Conservation (phyloP, 2,113 vertebrate species). For the Apus apus region DNA sequence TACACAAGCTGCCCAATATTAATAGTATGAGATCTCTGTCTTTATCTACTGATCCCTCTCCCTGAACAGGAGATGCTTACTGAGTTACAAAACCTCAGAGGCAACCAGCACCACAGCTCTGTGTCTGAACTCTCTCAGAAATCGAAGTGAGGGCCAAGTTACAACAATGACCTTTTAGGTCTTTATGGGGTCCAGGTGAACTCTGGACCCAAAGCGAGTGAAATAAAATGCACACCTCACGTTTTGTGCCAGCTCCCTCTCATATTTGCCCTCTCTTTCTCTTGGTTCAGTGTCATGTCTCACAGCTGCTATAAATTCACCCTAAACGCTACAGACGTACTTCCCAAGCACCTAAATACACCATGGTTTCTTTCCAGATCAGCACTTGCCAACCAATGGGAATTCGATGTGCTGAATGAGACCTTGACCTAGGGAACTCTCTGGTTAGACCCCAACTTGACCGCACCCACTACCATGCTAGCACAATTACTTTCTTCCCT, state of each 20-base stretch:
- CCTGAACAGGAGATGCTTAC: background rate
- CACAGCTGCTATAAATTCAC: background rate
- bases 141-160: background rate
- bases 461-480: fast-evolving
- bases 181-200: background rate
- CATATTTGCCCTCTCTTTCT: background rate
- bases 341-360: background rate
- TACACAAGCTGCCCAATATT: fast-evolving
- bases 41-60: background rate
- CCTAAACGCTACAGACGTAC: background rate
- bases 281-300: background rate
- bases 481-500: background rate
- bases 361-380: background rate
- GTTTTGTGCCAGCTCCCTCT: background rate
- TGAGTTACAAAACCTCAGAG: background rate
- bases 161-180: background rate
- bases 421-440: background rate
- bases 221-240: background rate
- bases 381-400: background rate
- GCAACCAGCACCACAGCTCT: background rate
- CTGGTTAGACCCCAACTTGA: background rate
- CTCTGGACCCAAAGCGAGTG: background rate
- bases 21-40: background rate
- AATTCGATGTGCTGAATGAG: background rate
- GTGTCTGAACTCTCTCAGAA: background rate